Evolutionary conservation across 2,797 vertebrate species (phyloP).

Genomic region (Rhynchotus rufescens): DNA sequence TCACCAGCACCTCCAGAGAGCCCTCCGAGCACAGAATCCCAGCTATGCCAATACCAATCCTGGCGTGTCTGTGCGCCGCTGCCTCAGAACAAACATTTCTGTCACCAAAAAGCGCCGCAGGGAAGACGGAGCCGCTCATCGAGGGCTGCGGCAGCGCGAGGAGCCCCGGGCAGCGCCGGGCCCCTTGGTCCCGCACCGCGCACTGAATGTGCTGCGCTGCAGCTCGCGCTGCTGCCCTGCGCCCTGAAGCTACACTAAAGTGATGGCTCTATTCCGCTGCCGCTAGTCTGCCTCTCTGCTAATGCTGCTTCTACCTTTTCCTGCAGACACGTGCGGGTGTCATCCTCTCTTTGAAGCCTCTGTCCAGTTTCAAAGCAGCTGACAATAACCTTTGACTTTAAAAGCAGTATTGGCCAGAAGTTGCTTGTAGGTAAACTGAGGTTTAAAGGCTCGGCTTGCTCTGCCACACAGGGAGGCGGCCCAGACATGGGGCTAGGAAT

Average conservation of each 20-base stretch:
- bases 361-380: neutral
- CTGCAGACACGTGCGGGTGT: neutral
- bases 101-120: neutral
- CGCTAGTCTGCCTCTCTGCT: neutral
- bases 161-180: neutral
- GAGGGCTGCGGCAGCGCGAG: neutral
- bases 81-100: neutral
- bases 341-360: neutral
- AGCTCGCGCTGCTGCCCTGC: too few relatives aligned
- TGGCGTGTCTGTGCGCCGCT: neutral
- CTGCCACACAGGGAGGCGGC: neutral
- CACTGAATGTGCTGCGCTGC: neutral
- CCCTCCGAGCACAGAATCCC: neutral
- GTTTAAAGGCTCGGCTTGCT: neutral
- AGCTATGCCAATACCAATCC: neutral
- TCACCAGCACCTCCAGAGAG: neutral
- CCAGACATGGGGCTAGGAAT: too few relatives aligned
- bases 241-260: neutral
- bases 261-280: too few relatives aligned
- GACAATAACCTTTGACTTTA: neutral
- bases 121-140: neutral
- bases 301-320: neutral
- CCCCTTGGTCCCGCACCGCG: neutral
- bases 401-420: neutral
- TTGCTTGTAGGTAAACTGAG: neutral